A percentile compares a stretch with the other conserved stretches of the same genome.
Conservation (phyloP, 2,113 vertebrate species). For the Sisor rabdophorus region DNA sequence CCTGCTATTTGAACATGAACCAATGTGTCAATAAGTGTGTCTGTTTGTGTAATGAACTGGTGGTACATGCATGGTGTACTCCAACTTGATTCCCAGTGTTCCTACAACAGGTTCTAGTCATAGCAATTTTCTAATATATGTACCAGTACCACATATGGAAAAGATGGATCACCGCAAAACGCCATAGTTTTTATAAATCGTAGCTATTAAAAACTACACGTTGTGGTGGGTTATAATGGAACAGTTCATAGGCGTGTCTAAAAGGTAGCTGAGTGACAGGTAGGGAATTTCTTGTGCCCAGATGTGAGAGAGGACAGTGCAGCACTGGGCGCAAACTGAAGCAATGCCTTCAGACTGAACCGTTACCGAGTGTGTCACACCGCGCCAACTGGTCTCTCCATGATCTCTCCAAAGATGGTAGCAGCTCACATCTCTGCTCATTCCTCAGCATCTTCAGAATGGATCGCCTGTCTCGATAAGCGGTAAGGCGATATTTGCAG, state of each 20-base stretch:
- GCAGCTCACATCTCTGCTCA: constrained; percentile 82
- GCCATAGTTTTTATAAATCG: not conserved
- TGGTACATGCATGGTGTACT: not conserved
- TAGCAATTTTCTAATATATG: not conserved
- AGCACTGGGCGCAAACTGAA: constrained; percentile 4
- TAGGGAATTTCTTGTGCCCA: not conserved
- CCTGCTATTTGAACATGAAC: not conserved
- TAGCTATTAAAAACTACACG: not conserved
- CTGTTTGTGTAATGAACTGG: not conserved
- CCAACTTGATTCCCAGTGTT: not conserved
- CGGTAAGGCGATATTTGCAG: constrained; percentile 70
- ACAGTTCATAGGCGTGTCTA: not conserved
- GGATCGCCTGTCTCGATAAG: constrained; percentile 93
- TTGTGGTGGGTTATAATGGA: not conserved
- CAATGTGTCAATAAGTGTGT: not conserved
- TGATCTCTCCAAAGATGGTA: constrained; percentile 81
- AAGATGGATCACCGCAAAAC: not conserved
- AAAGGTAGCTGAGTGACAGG: not conserved
- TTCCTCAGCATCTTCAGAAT: constrained; percentile 82
- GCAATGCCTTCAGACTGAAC: constrained; percentile 30
- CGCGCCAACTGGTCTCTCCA: constrained; percentile 30
- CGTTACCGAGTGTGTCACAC: constrained; percentile 22
- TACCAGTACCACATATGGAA: not conserved
- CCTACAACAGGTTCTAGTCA: not conserved
- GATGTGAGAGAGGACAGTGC: constrained; percentile 20